Evolutionary conservation across 2,113 vertebrate species (phyloP), one percentile per base, ranked within the genome.

Genomic region (Poeciliopsis retropinna): DNA sequence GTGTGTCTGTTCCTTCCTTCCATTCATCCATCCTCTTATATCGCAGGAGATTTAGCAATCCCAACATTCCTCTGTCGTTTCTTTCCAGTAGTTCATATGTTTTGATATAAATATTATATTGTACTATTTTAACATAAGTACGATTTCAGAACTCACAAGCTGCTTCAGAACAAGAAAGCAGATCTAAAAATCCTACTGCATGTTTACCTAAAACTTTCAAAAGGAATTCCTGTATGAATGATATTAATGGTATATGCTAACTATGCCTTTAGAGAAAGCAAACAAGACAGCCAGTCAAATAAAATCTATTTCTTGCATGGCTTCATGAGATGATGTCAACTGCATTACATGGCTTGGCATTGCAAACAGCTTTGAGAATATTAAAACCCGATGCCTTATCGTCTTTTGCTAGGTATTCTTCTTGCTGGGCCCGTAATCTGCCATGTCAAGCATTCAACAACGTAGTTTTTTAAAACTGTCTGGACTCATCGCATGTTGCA

Each of bases 371-470:
- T 64, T 67, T 63, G 64, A 67, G 32, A 80, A 70, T 70, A 88
- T 90, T 84, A 82, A 82, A 78, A 78, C 86, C 80, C 79, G 79
- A 78, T 81, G 79, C 72, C 81, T 90, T 87, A 80, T 70, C 85
- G 77, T 88, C 76, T 60, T 54, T 66, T 84, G 83, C 80, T 78
- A 75, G 62, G 76, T 81, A 81, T 76, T 75, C 75, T 77, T 71
- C 14, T 70, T 65, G 51, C 47, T 72, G 71, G 80, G 74, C 82
- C 34, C 64, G 30, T 76, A 88, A 90, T 88, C 85, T 75, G 70
- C 83, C 72, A 79, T 82, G 84, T 85, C 78, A 91, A 84, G 88
- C 90, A 91, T 85, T 85, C 82, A 88, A 89, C 73, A 69, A 65
- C 70, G 67, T 39, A 64, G 15, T 85, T 85, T 91, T 79, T 79